Evolutionary conservation across 2,888 invertebrate genomes (phyloP), one percentile per base, ranked within the genome.

Genomic region (Pyrochroa serraticornis): DNA sequence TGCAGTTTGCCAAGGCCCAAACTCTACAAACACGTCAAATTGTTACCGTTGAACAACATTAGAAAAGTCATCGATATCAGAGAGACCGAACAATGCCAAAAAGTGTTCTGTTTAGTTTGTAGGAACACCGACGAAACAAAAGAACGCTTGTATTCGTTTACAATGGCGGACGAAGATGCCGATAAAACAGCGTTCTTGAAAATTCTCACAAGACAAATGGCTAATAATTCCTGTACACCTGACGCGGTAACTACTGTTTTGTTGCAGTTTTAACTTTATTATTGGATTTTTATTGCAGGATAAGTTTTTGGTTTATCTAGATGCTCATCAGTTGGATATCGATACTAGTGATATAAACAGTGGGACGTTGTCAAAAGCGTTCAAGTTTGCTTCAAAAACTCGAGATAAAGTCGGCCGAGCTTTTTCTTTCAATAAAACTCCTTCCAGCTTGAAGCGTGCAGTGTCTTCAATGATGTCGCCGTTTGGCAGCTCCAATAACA

Each of bases 391-490:
- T 37, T 88, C 91, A 60, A 85, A 90, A 71, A 92, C 93, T 51
- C 85, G 91, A 71, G 86, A 91, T 75, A 92, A 93, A 85, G 94
- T 97, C 68, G 94, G 94, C 48, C 87, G 97, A 68, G 96, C 96
- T 66, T 91, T 97, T 75, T 96, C 95, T 64, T 95, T 97, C 81
- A 95, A 94, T 80, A 94, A 95, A 81, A 96, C 97, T 30, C 96
- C 97, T 45, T 92, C 92, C 64, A 94, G 93, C 79, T 81, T 97
- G 71, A 95, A 95, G 80, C 86, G 96, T 55, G 95, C 96, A 31
- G 92, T 97, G 79, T 96, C 96, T 12, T 93, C 94, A 38, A 93
- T 95, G 90, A 94, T 95, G 86, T 90, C 90, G 66, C 94, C 95
- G 7, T 92, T 93, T 79, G 92, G 92, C 69, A 92, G 91, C 77